Evolutionary conservation across 2,888 invertebrate species (phyloP).

Genomic region (Ormia ochracea): DNA sequence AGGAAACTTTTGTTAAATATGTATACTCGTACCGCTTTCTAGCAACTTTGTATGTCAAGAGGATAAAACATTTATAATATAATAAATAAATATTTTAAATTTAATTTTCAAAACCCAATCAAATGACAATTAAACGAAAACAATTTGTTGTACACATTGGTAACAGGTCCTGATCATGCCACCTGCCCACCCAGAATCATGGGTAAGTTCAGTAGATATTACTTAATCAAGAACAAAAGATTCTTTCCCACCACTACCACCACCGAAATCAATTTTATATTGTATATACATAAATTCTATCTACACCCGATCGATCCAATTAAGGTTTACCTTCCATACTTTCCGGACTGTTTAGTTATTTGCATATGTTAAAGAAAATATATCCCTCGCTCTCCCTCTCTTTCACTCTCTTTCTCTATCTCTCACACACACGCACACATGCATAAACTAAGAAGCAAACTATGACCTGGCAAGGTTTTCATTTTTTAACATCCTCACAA

Average conservation of each 20-base stretch:
- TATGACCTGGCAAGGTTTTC: not conserved
- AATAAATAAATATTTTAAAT: slow-evolving; percentile 37
- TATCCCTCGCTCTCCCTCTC: slow-evolving; percentile 2
- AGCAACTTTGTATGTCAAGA: not conserved
- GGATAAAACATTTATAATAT: not conserved
- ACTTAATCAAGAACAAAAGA: slow-evolving; percentile 21
- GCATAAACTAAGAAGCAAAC: not conserved
- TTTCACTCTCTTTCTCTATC: not conserved
- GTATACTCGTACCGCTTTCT: not conserved
- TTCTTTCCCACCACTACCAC: not conserved
- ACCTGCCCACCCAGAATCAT: slow-evolving; percentile 77
- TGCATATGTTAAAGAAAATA: not conserved
- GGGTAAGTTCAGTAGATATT: slow-evolving; percentile 73
- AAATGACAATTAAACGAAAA: slow-evolving; percentile 50
- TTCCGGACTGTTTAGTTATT: not conserved
- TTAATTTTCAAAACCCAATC: slow-evolving; percentile 36
- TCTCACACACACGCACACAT: not conserved
- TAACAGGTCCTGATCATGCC: slow-evolving; percentile 77
- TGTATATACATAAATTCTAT: not conserved
- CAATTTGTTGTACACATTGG: slow-evolving; percentile 50
- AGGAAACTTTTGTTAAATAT: slow-evolving; percentile 17
- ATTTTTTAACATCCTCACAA: not conserved
- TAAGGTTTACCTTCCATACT: slow-evolving; percentile 6
- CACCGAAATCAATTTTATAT: not conserved
- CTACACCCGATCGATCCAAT: not conserved